These are phyloP conservation scores for Cosmia pyralina DNA, from an alignment of 2,888 invertebrate genomes.

Conservation along the genomic window DNA sequence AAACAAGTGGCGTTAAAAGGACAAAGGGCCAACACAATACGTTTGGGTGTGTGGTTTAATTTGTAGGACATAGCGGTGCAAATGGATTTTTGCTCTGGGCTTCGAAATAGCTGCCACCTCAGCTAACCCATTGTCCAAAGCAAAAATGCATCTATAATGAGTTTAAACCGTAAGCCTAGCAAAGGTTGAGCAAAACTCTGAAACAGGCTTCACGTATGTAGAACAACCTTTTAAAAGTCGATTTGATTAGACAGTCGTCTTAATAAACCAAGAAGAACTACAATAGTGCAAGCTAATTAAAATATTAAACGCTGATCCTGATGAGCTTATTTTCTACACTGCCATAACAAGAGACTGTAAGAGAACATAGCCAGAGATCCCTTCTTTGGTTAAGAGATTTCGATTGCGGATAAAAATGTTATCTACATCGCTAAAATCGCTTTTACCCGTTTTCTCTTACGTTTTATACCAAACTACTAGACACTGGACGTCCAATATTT, in stretches of 20 bases:
- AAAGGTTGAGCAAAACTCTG: neutral
- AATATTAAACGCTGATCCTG: too few relatives aligned
- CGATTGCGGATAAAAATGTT: too few relatives aligned
- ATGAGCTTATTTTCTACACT: too few relatives aligned
- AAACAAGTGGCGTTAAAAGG: constrained; percentile 89
- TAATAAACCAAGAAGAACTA: too few relatives aligned
- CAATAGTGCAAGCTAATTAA: too few relatives aligned
- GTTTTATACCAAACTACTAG: constrained; percentile 68
- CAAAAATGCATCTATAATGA: neutral
- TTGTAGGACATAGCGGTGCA: constrained; percentile 16
- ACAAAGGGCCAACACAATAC: constrained; percentile 84
- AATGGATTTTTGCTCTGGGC: neutral
- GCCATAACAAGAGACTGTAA: too few relatives aligned
- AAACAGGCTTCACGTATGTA: neutral
- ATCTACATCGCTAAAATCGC: neutral
- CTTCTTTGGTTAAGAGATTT: too few relatives aligned
- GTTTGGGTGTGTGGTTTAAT: constrained; percentile 68
- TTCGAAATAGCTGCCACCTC: neutral
- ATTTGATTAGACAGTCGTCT: too few relatives aligned
- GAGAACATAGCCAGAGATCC: too few relatives aligned
- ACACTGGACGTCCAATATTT: constrained; percentile 86
- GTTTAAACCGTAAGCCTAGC: neutral
- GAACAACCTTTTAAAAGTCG: too few relatives aligned
- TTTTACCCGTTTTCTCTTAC: constrained; percentile 54
- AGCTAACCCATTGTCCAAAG: neutral